Evolutionary conservation across 2,888 invertebrate genomes (phyloP).

Genomic region (Drosophila nigritarsus): DNA sequence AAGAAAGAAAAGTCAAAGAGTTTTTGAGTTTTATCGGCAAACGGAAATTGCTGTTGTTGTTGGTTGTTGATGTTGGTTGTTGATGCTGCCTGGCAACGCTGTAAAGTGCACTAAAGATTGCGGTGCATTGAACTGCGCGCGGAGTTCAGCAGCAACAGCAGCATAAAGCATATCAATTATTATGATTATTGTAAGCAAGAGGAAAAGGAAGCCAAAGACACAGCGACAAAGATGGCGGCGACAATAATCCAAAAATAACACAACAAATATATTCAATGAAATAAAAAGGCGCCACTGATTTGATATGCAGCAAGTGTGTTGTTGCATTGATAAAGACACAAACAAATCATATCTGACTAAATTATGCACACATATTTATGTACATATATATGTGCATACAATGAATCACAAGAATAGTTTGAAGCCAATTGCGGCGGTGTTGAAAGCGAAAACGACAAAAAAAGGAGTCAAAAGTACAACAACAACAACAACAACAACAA

Average conservation of each 20-base stretch:
- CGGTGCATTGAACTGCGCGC: constrained; percentile 56
- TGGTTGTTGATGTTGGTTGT: constrained; percentile 34
- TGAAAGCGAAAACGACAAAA: constrained; percentile 64
- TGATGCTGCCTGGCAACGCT: constrained; percentile 37
- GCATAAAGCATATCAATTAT: constrained; percentile 67
- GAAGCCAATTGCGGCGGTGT: constrained; percentile 50
- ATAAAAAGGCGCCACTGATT: constrained; percentile 40
- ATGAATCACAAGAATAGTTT: constrained; percentile 51
- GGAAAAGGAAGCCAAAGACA: constrained; percentile 31
- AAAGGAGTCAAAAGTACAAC: constrained; percentile 52
- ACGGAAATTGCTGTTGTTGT: constrained; percentile 50
- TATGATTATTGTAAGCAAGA: constrained; percentile 50
- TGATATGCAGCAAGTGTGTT: constrained; percentile 45
- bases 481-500: too few relatives aligned
- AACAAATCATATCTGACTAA: constrained; percentile 32
- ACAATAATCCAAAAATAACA: constrained; percentile 50
- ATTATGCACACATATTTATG: neutral
- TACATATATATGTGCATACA: constrained; percentile 3
- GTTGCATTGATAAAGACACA: constrained; percentile 45
- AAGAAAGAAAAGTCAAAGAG: constrained; percentile 1
- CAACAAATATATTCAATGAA: constrained; percentile 21
- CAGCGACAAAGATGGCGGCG: constrained; percentile 18
- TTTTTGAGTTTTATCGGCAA: constrained; percentile 54
- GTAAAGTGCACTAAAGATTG: constrained; percentile 24
- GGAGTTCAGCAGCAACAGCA: constrained; percentile 39